phyloP scores from a whole-genome alignment of 1,140 invertebrate genomes.

The Leptinotarsa texana region DNA sequence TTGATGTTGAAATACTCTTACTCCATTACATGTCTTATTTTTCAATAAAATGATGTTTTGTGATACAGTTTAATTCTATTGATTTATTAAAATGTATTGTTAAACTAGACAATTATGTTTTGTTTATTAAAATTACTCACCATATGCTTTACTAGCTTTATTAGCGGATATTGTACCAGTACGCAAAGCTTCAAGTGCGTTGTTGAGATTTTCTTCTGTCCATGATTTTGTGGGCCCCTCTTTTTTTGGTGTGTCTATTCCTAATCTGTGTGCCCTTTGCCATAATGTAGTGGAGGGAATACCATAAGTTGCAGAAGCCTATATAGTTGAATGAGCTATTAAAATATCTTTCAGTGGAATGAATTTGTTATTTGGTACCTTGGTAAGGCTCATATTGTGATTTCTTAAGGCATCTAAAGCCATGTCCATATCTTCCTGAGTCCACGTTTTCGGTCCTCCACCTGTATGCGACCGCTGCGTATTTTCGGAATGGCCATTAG shows the following conservation, averaged over 20 bases:
- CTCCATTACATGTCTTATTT: too few relatives aligned
- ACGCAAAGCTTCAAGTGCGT: conserved; percentile 76
- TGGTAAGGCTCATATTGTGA: conserved; percentile 85
- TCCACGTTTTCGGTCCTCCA: conserved; percentile 79
- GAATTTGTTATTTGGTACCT: conserved; percentile 57
- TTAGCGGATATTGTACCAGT: conserved; percentile 85
- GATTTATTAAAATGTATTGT: too few relatives aligned
- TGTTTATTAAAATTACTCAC: conserved; percentile 50
- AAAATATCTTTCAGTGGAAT: neutral
- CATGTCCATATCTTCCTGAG: conserved; percentile 84
- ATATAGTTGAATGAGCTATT: conserved; percentile 30
- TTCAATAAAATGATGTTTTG: too few relatives aligned
- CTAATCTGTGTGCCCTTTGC: conserved; percentile 83
- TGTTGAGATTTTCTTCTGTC: conserved; percentile 82
- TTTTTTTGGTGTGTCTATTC: conserved; percentile 88
- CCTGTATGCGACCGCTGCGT: conserved; percentile 56
- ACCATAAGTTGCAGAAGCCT: conserved; percentile 77
- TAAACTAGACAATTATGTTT: neutral
- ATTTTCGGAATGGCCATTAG: conserved; percentile 50
- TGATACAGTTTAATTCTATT: too few relatives aligned
- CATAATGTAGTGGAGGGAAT: conserved; percentile 88
- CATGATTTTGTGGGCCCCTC: conserved; percentile 84
- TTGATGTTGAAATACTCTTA: too few relatives aligned
- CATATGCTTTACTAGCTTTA: conserved; percentile 89
- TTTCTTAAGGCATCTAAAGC: conserved; percentile 82